These are phyloP conservation scores for Andrena flavipes DNA, from an alignment of 2,888 invertebrate genomes.

Conservation along the genomic window DNA sequence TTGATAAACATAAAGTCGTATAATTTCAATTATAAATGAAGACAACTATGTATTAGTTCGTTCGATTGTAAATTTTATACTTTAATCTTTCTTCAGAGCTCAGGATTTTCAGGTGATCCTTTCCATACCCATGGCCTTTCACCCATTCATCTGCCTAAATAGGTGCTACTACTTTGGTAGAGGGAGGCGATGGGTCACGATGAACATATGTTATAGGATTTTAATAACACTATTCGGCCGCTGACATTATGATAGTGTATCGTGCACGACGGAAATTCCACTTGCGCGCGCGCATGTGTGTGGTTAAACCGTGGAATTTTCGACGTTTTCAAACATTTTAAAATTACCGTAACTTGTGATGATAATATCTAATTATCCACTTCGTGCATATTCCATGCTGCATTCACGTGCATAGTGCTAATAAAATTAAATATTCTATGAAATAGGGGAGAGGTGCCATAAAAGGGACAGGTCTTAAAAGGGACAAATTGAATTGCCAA, in stretches of 20 bases:
- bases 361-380: too few species aligned
- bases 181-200: too few species aligned
- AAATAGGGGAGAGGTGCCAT: too few species aligned
- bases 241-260: not conserved
- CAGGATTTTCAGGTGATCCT: slow-evolving; percentile 22
- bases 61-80: not conserved
- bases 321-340: not conserved
- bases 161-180: too few species aligned
- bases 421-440: too few species aligned
- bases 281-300: not conserved
- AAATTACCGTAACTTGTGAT: too few species aligned
- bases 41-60: too few species aligned
- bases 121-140: not conserved
- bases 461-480: too few species aligned
- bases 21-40: not conserved
- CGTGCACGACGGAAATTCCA: slow-evolving; percentile 1
- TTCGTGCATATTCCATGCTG: too few species aligned
- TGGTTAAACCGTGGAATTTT: not conserved
- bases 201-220: slow-evolving; percentile 9
- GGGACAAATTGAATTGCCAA: too few species aligned
- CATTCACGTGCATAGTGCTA: too few species aligned
- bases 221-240: not conserved
- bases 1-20: not conserved
- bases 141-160: too few species aligned
- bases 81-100: not conserved